phyloP scores from a whole-genome alignment of 2,888 invertebrate species.

The Clivina fossor region DNA sequence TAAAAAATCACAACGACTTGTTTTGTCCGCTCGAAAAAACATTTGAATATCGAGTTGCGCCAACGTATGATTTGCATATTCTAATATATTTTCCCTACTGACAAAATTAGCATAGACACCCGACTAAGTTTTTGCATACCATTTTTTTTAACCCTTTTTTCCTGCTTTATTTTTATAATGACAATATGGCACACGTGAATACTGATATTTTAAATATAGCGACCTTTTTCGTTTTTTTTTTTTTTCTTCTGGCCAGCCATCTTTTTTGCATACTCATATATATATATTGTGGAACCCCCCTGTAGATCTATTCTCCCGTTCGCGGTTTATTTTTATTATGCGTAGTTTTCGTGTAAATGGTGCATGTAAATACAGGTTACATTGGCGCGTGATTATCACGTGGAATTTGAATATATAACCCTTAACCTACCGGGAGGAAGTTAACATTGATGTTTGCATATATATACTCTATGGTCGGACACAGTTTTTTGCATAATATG shows the following conservation, averaged over 20 bases:
- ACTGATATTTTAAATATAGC: constrained; percentile 39
- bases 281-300: constrained; percentile 18
- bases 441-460: not conserved
- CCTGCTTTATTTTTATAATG: constrained; percentile 34
- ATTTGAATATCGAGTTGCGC: constrained; percentile 36
- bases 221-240: no score
- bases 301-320: constrained; percentile 16
- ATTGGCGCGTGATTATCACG: not conserved
- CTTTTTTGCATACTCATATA: constrained; percentile 36
- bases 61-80: constrained; percentile 34
- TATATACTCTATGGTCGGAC: not conserved
- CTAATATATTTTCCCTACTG: constrained; percentile 32
- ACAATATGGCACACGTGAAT: constrained; percentile 37
- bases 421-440: not conserved
- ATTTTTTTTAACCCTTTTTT: constrained; percentile 23
- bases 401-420: constrained; percentile 2
- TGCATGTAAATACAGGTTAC: not conserved
- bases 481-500: constrained; percentile 1
- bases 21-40: constrained; percentile 10
- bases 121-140: constrained; percentile 15
- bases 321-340: constrained; percentile 6
- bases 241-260: no score
- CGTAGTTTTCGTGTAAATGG: not conserved
- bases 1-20: not conserved
- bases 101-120: constrained; percentile 34